Evolutionary conservation across 2,888 invertebrate genomes (phyloP).

Genomic region (Ophion obscuratus): DNA sequence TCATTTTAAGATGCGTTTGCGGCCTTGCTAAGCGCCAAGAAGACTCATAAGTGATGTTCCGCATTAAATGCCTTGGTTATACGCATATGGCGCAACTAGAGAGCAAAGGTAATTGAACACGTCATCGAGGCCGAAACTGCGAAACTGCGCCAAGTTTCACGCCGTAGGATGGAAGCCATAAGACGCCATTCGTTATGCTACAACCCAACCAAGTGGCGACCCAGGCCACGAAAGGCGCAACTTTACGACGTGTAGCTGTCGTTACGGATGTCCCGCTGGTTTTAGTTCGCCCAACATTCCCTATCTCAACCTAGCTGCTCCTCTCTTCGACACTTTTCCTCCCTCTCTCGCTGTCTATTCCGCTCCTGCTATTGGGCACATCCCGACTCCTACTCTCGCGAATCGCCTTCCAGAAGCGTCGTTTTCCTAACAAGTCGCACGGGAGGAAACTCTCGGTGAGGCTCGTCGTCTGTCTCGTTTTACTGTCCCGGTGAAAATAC

Average conservation of each 20-base stretch:
- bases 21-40: background rate
- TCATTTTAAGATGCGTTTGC: background rate
- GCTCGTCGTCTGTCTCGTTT: constrained; percentile 48
- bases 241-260: constrained; percentile 57
- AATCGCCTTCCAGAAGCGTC: constrained; percentile 37
- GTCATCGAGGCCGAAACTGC: constrained; percentile 22
- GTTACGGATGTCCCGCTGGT: constrained; percentile 64
- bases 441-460: constrained; percentile 54
- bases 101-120: background rate
- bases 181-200: constrained; percentile 52
- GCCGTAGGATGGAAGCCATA: constrained; percentile 33
- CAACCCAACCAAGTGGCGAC: constrained; percentile 14
- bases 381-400: background rate
- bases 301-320: constrained; percentile 32
- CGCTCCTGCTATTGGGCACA: background rate
- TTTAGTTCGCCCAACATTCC: constrained; percentile 48
- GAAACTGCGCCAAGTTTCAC: constrained; percentile 43
- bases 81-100: background rate
- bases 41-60: background rate
- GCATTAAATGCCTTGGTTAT: background rate
- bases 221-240: constrained; percentile 27
- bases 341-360: constrained; percentile 1
- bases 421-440: constrained; percentile 63
- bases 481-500: constrained; percentile 19
- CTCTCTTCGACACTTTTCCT: background rate